Base-by-base conservation (phyloP, 2,113 vertebrate genomes). In the Salvelinus alpinus region DNA sequence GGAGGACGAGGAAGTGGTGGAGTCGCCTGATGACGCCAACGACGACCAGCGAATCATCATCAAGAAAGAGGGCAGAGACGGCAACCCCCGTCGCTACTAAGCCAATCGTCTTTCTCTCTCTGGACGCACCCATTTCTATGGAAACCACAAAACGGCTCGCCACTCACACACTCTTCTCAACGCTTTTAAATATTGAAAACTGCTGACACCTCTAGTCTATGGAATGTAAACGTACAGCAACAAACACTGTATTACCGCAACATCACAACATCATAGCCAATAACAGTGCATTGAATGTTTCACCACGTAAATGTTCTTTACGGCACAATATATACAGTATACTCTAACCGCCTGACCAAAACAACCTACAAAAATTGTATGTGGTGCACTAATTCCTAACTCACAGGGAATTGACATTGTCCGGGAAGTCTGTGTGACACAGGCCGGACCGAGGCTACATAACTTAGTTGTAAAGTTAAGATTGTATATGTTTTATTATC, bases 31-130 rank as follows among this genome's bases (percentile, higher is more conserved):
- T 0, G 94, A 95, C 0, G 87, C 85, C 0, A 87, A 88, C 0
- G 94, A 94, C 27, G 93, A 96, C 87, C 94, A 94, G 86, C 93
- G 93, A 91, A 95, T 96, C 91, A 94, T 95, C 12, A 91, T 95
- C 91, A 96, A 94, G 91, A 87, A 94, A 64, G 91, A 96, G 14
- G 70, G 88, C 18, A 88, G 88, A 68, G 93, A 94, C 51, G 84
- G 88, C 81, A 86, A 89, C 77, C 90, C 92, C 47, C 95, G 94
- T 76, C 92, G 91, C 91, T 98, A 95, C 91, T 96, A 85, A 95
- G 77, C 87, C 59, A 71, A 65, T 75, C 12, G 72, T 73, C 83
- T 83, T 77, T 82, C 79, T 34, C 47, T 34, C 13, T 34, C 66
- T 20, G 66, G 51, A 54, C 80, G 78, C 84, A 82, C 82, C 84